Evolutionary conservation across 2,113 vertebrate species (phyloP).

Genomic region (Epinephelus moara): DNA sequence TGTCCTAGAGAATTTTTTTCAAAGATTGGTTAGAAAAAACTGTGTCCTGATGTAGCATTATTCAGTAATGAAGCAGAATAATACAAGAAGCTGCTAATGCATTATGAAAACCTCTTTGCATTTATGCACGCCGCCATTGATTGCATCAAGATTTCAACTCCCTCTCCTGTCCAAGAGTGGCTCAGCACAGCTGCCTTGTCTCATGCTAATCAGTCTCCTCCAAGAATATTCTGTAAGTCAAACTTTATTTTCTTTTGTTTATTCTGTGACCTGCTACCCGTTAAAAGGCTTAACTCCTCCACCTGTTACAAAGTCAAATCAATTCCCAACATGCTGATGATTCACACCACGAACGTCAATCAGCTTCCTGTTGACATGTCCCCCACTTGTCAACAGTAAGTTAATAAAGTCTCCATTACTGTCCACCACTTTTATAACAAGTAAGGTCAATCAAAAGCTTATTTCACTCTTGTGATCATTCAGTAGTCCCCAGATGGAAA

Average conservation of each 20-base stretch:
- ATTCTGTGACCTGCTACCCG: background rate
- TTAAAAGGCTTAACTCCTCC: background rate
- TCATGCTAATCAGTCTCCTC: slow-evolving; percentile 25
- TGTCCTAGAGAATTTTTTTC: slow-evolving; percentile 38
- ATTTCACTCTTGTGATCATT: slow-evolving; percentile 7
- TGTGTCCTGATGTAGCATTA: slow-evolving; percentile 36
- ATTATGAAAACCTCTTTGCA: slow-evolving; percentile 66
- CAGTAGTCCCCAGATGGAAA: slow-evolving; percentile 35
- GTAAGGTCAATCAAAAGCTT: slow-evolving; percentile 34
- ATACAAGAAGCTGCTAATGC: slow-evolving; percentile 60
- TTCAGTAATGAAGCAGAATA: slow-evolving; percentile 67
- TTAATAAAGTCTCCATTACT: slow-evolving; percentile 31
- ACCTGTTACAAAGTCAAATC: slow-evolving; percentile 38
- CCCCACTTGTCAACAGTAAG: slow-evolving; percentile 42
- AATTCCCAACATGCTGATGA: slow-evolving; percentile 34
- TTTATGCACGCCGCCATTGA: slow-evolving; percentile 51
- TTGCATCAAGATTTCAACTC: slow-evolving; percentile 57
- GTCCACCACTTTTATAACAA: slow-evolving; percentile 9
- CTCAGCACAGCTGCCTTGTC: slow-evolving; percentile 8
- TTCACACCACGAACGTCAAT: slow-evolving; percentile 8
- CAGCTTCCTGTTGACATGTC: slow-evolving; percentile 38
- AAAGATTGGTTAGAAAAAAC: slow-evolving; percentile 10
- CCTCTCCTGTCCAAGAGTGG: background rate
- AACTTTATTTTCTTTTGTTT: slow-evolving; percentile 24
- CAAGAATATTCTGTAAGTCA: background rate